These are phyloP conservation scores for Corythornis cristatus DNA, from an alignment of 2,113 vertebrate species.

Conservation along the genomic window DNA sequence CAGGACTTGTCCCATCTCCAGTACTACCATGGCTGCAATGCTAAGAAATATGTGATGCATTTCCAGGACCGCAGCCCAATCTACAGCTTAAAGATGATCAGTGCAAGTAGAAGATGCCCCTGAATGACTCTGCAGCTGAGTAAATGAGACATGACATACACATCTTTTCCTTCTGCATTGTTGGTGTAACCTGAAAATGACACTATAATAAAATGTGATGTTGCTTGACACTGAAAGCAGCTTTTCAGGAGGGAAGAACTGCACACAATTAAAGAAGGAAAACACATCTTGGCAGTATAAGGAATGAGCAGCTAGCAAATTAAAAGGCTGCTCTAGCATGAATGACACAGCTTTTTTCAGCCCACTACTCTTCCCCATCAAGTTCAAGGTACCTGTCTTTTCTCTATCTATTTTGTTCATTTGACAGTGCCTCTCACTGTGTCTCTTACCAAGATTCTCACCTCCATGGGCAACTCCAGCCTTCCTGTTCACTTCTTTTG, in stretches of 20 bases:
- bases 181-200: slow-evolving; percentile 20
- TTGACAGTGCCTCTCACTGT: not conserved
- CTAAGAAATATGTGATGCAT: not conserved
- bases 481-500: not conserved
- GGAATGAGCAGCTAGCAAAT: not conserved
- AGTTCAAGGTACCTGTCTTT: not conserved
- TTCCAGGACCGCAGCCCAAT: not conserved
- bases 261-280: not conserved
- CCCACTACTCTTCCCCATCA: not conserved
- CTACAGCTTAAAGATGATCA: not conserved
- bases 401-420: not conserved
- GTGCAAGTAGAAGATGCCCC: not conserved
- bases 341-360: not conserved
- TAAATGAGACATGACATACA: slow-evolving; percentile 24
- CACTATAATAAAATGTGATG: not conserved
- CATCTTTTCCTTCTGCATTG: not conserved
- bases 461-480: not conserved
- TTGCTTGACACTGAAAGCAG: not conserved
- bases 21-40: not conserved
- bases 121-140: not conserved
- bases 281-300: accelerated
- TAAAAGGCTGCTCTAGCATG: not conserved
- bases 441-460: not conserved
- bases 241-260: not conserved
- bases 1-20: not conserved